phyloP scores from a whole-genome alignment of 2,888 invertebrate species.

The Lottia scabra region DNA sequence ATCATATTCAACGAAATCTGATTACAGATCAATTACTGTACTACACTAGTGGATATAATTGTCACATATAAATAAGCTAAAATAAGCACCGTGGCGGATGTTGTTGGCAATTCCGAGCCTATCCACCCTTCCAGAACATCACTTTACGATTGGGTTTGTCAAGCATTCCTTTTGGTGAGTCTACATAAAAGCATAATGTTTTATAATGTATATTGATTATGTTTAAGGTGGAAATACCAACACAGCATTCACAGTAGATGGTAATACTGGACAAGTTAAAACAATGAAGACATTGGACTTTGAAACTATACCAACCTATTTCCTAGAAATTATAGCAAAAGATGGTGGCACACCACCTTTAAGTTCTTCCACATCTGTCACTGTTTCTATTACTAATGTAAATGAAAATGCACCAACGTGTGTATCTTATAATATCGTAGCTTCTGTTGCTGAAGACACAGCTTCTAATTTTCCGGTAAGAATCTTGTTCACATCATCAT shows the following conservation, averaged over 20 bases:
- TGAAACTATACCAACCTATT: constrained; percentile 33
- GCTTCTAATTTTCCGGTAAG: constrained; percentile 34
- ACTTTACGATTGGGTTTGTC: too few species aligned
- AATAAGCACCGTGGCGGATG: too few species aligned
- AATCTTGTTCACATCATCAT: too few species aligned
- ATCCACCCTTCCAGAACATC: neutral
- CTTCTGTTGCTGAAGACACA: constrained; percentile 39
- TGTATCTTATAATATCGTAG: constrained; percentile 26
- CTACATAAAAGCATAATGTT: too few species aligned
- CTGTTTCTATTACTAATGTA: constrained; percentile 43
- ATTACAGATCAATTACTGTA: too few species aligned
- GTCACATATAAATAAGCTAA: too few species aligned
- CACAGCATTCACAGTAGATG: constrained; percentile 27
- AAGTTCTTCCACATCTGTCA: constrained; percentile 24
- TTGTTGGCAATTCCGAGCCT: too few species aligned
- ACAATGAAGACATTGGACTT: constrained; percentile 27
- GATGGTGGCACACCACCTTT: constrained; percentile 31
- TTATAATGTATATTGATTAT: neutral
- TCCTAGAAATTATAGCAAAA: constrained; percentile 35
- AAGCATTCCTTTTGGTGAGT: too few species aligned
- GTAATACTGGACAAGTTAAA: constrained; percentile 24
- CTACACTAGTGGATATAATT: too few species aligned
- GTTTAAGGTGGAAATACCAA: constrained; percentile 39
- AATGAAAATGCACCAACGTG: constrained; percentile 57
- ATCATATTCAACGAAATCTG: too few species aligned